phyloP scores from a whole-genome alignment of 1,140 invertebrate genomes.

The Eumaeus atala region DNA sequence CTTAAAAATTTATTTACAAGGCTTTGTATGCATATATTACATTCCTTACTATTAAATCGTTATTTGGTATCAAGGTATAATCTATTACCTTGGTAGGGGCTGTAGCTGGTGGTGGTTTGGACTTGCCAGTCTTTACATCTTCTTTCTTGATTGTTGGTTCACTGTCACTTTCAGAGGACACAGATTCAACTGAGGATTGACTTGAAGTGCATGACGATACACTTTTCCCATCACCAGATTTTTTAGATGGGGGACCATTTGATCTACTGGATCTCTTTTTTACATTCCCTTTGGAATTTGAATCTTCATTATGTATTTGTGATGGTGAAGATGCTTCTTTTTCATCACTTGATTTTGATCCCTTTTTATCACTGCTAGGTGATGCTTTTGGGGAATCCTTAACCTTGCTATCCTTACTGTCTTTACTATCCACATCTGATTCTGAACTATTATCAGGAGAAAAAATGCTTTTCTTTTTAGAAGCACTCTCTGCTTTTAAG shows the following conservation, averaged over 20 bases:
- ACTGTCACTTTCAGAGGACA: conserved; percentile 61
- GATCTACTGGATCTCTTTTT: conserved; percentile 50
- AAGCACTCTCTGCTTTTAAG: conserved; percentile 62
- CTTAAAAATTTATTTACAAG: no score
- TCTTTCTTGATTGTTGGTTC: conserved; percentile 51
- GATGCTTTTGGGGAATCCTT: conserved; percentile 49
- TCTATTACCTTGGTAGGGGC: conserved; percentile 12
- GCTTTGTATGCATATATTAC: no score
- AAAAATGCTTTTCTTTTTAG: conserved; percentile 87
- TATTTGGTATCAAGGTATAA: conserved; percentile 1
- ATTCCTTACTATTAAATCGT: not conserved
- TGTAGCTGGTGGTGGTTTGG: conserved; percentile 36
- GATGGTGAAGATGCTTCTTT: conserved; percentile 41
- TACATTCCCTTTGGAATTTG: conserved; percentile 61
- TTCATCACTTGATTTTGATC: conserved; percentile 52
- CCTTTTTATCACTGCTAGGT: conserved; percentile 47
- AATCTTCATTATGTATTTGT: conserved; percentile 57
- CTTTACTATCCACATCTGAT: conserved; percentile 76
- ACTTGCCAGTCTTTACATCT: conserved; percentile 42
- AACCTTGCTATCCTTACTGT: conserved; percentile 37
- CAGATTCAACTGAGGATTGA: conserved; percentile 59
- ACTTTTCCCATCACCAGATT: conserved; percentile 53
- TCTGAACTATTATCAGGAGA: conserved; percentile 88
- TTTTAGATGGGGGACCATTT: conserved; percentile 58
- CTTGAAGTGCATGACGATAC: conserved; percentile 63